These are phyloP conservation scores for silkworm (Bombyx mori) DNA, from an alignment of 1,140 invertebrate species.

Conservation along the genomic window ASM3026992v2 NC_085108.1:7046001-7046500, in stretches of 20 bases:
- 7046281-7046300: no score
- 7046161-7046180: slow-evolving; percentile 11
- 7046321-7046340: no score
- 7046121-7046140: slow-evolving; percentile 27
- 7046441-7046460: no score
- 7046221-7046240: slow-evolving; percentile 25
- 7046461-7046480: no score
- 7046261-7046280: slow-evolving; percentile 6
- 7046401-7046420: no score
- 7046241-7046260: slow-evolving; percentile 28
- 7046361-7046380: no score
- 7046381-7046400: no score
- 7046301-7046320: no score
- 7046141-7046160: slow-evolving; percentile 14
- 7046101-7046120: slow-evolving; percentile 20
- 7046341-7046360: no score
- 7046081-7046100: slow-evolving; percentile 33
- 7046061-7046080: slow-evolving; percentile 4
- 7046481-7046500: no score
- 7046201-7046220: slow-evolving; percentile 20
- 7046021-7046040: slow-evolving; percentile 39
- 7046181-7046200: slow-evolving; percentile 16
- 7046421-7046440: no score
- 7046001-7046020: slow-evolving; percentile 32
- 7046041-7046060: slow-evolving; percentile 31